Conservation (phyloP, 2,797 vertebrate species). For the Ibycter americanus region DNA sequence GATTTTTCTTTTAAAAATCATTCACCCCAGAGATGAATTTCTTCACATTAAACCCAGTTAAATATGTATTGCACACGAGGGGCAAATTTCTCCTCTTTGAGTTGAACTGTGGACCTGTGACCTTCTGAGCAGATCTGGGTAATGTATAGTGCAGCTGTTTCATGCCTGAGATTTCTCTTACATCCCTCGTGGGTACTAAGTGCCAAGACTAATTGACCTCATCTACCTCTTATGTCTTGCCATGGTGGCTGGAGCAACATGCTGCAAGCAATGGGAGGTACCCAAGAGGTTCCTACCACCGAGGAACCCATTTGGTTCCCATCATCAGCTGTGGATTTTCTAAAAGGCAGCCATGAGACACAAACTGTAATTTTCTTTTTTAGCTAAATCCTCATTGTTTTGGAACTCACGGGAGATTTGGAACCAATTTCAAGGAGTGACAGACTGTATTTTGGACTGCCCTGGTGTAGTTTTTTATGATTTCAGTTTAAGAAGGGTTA, state of each 20-base stretch:
- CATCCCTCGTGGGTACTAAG: background rate
- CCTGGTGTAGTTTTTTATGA: background rate
- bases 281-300: background rate
- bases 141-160: background rate
- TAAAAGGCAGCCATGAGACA: background rate
- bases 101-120: background rate
- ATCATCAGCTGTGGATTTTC: background rate
- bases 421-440: background rate
- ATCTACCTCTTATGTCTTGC: background rate
- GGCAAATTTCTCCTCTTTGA: constrained; percentile 30
- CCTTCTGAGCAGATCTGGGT: background rate
- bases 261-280: background rate
- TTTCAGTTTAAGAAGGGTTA: background rate
- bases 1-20: background rate
- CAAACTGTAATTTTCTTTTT: background rate
- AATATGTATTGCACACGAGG: constrained; percentile 42
- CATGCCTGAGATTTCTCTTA: background rate
- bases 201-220: background rate
- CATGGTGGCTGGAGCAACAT: background rate
- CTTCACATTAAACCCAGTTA: constrained; percentile 68
- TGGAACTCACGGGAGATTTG: background rate
- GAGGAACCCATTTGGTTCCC: background rate
- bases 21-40: constrained; percentile 26
- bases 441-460: background rate
- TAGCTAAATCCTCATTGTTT: background rate